These are phyloP conservation scores for Drosophila oshimai DNA, from an alignment of 1,140 invertebrate species.

Conservation along the genomic window DNA sequence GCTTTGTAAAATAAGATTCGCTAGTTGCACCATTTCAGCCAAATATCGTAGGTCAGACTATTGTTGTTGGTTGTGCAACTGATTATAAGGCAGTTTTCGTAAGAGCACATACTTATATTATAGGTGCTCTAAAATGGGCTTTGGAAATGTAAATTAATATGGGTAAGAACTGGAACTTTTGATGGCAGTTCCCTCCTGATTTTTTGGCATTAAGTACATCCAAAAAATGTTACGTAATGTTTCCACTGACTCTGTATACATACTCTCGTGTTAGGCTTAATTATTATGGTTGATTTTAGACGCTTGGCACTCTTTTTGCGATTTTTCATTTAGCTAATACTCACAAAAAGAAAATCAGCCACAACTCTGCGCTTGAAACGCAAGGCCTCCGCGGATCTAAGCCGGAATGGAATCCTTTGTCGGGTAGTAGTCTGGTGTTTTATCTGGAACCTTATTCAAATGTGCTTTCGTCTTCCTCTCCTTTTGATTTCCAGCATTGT, in stretches of 20 bases:
- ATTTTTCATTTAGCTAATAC: slow-evolving; percentile 78
- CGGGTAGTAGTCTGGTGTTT: slow-evolving; percentile 2
- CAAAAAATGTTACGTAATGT: slow-evolving; percentile 8
- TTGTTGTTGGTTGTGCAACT: slow-evolving; percentile 22
- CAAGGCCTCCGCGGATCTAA: neutral
- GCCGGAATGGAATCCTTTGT: slow-evolving; percentile 51
- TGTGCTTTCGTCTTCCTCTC: neutral
- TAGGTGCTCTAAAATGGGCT: neutral
- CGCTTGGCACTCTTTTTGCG: slow-evolving; percentile 50
- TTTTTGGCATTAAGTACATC: slow-evolving; percentile 55
- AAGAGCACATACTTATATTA: neutral
- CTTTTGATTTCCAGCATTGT: neutral
- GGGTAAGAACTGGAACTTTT: slow-evolving; percentile 10
- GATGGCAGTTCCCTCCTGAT: neutral
- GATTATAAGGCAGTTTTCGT: slow-evolving; percentile 56
- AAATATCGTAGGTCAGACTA: slow-evolving; percentile 39
- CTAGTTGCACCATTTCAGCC: slow-evolving; percentile 31
- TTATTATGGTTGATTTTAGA: slow-evolving; percentile 3
- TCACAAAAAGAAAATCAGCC: slow-evolving; percentile 51
- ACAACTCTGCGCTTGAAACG: slow-evolving; percentile 5
- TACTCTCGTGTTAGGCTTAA: slow-evolving; percentile 1
- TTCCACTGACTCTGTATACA: neutral
- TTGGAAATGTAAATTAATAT: slow-evolving; percentile 11
- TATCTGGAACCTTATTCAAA: slow-evolving; percentile 19
- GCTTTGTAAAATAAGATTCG: slow-evolving; percentile 53